These are phyloP conservation scores for Perccottus glenii DNA, from an alignment of 2,113 vertebrate species.

Conservation along the genomic window DNA sequence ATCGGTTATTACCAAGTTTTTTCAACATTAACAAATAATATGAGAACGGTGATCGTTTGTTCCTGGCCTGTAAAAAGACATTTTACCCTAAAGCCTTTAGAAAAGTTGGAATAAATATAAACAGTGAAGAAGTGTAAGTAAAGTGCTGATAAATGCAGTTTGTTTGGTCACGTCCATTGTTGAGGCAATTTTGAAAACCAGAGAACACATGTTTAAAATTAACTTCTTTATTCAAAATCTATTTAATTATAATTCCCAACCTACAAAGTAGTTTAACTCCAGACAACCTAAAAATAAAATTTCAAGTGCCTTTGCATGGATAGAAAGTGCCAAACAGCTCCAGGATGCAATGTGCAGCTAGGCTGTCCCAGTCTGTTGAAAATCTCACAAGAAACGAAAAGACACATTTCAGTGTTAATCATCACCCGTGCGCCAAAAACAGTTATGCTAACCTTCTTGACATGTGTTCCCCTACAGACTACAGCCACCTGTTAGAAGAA, in stretches of 20 bases:
- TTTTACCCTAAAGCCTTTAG: too few species aligned
- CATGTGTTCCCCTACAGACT: slow-evolving; percentile 4
- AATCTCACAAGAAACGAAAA: slow-evolving; percentile 23
- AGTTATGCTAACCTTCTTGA: slow-evolving; percentile 19
- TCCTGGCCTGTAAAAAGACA: too few species aligned
- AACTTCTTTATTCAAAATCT: not conserved
- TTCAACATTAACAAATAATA: not conserved
- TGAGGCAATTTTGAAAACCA: too few species aligned
- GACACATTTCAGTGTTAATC: slow-evolving; percentile 17
- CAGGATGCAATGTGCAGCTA: slow-evolving; percentile 17
- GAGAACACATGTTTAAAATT: too few species aligned
- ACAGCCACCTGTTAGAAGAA: slow-evolving; percentile 34
- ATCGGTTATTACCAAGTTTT: not conserved
- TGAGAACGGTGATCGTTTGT: too few species aligned
- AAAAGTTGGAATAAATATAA: too few species aligned
- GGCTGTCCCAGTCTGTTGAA: slow-evolving; percentile 18
- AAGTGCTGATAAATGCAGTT: too few species aligned
- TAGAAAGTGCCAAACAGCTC: slow-evolving; percentile 11
- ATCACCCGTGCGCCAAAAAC: slow-evolving; percentile 18
- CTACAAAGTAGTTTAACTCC: slow-evolving; percentile 3
- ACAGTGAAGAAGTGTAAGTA: too few species aligned
- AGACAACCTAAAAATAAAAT: slow-evolving; percentile 23
- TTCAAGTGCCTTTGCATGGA: slow-evolving; percentile 5
- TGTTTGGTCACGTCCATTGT: too few species aligned
- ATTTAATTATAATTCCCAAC: slow-evolving; percentile 8